A percentile compares a stretch with the other conserved stretches of the same genome.
These are phyloP conservation scores for Stigmatopora nigra DNA, from an alignment of 2,113 vertebrate species.

Conservation along the genomic window DNA sequence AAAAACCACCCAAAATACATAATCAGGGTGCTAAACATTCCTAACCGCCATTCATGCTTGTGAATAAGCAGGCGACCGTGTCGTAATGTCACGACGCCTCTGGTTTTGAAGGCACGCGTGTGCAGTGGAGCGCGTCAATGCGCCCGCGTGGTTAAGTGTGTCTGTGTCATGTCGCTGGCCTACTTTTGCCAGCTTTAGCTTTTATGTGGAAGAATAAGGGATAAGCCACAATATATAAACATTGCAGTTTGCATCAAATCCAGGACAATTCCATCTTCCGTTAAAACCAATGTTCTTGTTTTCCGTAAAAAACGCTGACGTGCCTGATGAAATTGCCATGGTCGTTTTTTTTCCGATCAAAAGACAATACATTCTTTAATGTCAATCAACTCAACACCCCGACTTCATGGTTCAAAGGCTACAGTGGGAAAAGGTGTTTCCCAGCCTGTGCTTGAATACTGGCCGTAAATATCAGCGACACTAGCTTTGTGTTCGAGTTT, in stretches of 20 bases:
- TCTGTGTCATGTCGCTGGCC: slow-evolving; percentile 32
- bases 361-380: neutral
- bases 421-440: neutral
- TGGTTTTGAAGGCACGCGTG: slow-evolving; percentile 37
- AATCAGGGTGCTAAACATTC: neutral
- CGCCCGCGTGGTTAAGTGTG: neutral
- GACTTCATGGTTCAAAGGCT: neutral
- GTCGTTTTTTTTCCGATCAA: neutral
- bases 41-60: neutral
- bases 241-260: neutral
- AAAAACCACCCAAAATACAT: neutral
- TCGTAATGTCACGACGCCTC: slow-evolving; percentile 24
- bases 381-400: neutral
- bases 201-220: neutral
- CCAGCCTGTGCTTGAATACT: neutral
- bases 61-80: slow-evolving; percentile 19
- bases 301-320: neutral
- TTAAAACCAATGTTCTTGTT: neutral
- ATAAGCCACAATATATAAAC: neutral
- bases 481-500: neutral
- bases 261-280: neutral
- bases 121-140: slow-evolving; percentile 30
- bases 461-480: neutral
- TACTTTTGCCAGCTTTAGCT: slow-evolving; percentile 20
- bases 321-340: neutral